These are phyloP conservation scores for Xenops minutus DNA, from an alignment of 2,797 vertebrate genomes.

Conservation along the genomic window DNA sequence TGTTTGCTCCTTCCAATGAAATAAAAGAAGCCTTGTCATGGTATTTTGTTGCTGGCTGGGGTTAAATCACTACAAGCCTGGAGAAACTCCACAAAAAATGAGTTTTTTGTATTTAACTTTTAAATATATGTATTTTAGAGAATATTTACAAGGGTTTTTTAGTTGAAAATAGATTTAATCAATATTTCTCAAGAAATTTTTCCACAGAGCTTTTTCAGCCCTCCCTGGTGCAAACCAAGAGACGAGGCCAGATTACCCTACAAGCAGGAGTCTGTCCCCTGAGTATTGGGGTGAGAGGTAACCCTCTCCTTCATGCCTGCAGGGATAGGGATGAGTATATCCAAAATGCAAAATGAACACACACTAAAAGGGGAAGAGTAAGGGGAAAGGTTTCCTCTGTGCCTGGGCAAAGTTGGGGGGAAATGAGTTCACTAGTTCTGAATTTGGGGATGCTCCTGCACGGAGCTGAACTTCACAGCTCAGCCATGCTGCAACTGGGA, in stretches of 20 bases:
- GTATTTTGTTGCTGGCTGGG: not conserved
- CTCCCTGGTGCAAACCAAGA: not conserved
- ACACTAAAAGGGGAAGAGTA: not conserved
- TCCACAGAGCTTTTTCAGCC: not conserved
- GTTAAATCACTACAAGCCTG: not conserved
- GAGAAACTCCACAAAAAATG: not conserved
- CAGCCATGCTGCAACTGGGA: rapidly evolving
- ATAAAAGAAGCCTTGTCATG: not conserved
- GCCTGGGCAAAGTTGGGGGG: not conserved
- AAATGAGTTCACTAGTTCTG: not conserved
- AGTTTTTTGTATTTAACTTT: not conserved
- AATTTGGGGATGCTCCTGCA: not conserved
- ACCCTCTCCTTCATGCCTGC: not conserved
- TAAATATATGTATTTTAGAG: not conserved
- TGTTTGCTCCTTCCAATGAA: conserved; percentile 12
- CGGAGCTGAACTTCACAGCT: not conserved
- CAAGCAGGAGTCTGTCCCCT: not conserved
- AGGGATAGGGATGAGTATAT: conserved; percentile 19
- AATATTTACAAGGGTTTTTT: not conserved
- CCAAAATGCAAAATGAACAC: conserved; percentile 49
- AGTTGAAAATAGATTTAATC: not conserved
- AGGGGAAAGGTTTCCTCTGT: not conserved
- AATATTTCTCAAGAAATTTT: not conserved
- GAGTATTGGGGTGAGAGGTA: not conserved
- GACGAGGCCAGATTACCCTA: not conserved